Evolutionary conservation across 30 jellyfish, hydroid and myxozoan genomes (phyloP), one percentile per base, ranked within the genome.

Genomic region (Aurelia aurita): DNA sequence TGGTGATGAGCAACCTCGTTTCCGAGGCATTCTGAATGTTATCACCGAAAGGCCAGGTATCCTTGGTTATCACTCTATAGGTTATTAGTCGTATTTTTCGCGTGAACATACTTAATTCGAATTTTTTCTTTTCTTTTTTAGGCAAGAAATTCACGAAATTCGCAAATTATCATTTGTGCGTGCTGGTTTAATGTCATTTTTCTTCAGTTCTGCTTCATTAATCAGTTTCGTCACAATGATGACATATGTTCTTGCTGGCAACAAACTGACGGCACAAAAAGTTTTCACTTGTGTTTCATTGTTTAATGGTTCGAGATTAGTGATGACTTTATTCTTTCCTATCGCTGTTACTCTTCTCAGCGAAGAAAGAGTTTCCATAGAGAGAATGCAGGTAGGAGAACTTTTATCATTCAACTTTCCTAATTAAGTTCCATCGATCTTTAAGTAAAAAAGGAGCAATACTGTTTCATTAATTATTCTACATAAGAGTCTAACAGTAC

Each of bases 191-290:
- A 54, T 90, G 97, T 82, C 97, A 43, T 90, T 90, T 80, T 90
- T 90, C 95, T 90, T 90, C 97, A 90, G 97, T 49, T 76, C 97
- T 8, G 91, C 84, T 2, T 63, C 97, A 6, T 60, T 90, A 15
- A 87, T 90, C 77, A 83, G 97, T 64, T 78, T 90, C 44, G 70
- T 90, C 29, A 90, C 97, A 34, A 83, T 90, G 83, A 77, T 77
- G 95, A 90, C 97, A 39, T 90, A 82, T 61, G 97, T 90, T n/a
- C 81, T 83, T 7, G 70, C 85, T 26, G 95, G 97, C 18, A 83
- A 90, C 74, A 18, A 81, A 10, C 61, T 90, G 72, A 90, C 97
- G 2, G 91, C 97, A 0, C 88, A 70, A 44, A 82, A 82, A 51
- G 97, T 90, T 10, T 90, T 90, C 89, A 90, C 95, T 0, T 77